Evolutionary conservation across 2,113 vertebrate species (phyloP), one percentile per base, ranked within the genome.

Genomic region (Lepidothrix coronata): DNA sequence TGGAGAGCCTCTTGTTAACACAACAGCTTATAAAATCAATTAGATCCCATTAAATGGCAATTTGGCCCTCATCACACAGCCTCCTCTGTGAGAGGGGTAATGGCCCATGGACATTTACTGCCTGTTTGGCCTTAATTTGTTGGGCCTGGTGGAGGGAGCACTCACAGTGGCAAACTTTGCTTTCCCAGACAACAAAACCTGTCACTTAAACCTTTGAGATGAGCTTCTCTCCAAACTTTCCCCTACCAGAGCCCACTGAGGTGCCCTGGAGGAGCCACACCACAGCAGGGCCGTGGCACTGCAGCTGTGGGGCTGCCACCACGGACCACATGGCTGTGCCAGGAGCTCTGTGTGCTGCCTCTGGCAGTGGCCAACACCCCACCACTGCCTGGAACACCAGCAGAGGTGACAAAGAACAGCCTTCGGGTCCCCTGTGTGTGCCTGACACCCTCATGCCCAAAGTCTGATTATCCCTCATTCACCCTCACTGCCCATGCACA

Each of bases 11-110:
- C 88, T 58, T 80, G 59, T 88, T 83, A 93, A 77, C 49, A 89
- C 58, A 93, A 57, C 41, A 83, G 81, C 85, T 93, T 66, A 83
- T 37, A 39, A 88, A 95, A 90, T 71, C 91, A 92, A 63, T 93
- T 71, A 80, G 81, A 80, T 88, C 35, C 2, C 73, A 85, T 91
- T 93, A 93, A 80, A 81, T 21, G 68, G 63, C 79, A 91, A 74
- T 95, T 63, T 93, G 91, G 81, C 19, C 63, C 67, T 88, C 85
- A 91, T 70, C 75, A 89, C 85, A 75, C 88, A 79, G 8, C 58
- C 35, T 90, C 74, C 63, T 72, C 68, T 35, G 61, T 16, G 72
- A 68, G 54, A 61, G 31, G 55, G 41, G 79, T 54, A 90, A 95
- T 86, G 85, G 82, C 52, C 93, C 75, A 23, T 93, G 85, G 85